Percentiles rank a stretch among this genome's conserved stretches.
phyloP scores from a whole-genome alignment of 2,888 invertebrate species.

The Volucella inanis region DNA sequence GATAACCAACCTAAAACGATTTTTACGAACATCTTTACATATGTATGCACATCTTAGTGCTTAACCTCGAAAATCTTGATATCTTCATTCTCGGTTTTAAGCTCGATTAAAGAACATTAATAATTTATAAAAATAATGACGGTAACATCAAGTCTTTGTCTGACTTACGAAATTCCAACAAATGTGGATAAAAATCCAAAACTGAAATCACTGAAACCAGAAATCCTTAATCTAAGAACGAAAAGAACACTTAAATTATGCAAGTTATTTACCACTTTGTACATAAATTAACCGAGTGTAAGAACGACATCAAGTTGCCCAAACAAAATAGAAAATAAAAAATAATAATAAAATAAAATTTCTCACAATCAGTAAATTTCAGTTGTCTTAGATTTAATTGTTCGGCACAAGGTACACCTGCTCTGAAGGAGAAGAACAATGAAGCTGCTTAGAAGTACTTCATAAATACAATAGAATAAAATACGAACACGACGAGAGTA shows the following conservation, averaged over 20 bases:
- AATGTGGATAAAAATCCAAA: too few relatives aligned
- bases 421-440: neutral
- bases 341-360: neutral
- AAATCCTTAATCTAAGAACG: too few relatives aligned
- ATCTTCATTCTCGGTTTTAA: too few relatives aligned
- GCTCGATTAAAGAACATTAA: too few relatives aligned
- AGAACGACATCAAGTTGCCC: neutral
- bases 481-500: neutral
- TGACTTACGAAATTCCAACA: too few relatives aligned
- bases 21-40: neutral
- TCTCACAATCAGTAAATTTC: constrained; percentile 50
- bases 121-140: too few relatives aligned
- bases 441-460: constrained; percentile 1
- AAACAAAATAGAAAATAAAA: constrained; percentile 1
- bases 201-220: too few relatives aligned
- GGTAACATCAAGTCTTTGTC: too few relatives aligned
- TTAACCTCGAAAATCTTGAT: neutral
- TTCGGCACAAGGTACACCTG: constrained; percentile 44
- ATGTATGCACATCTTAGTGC: neutral
- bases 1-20: constrained; percentile 9
- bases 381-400: constrained; percentile 46
- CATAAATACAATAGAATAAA: constrained; percentile 1
- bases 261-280: constrained; percentile 18
- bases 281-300: constrained; percentile 17
- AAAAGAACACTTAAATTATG: neutral